Percentiles rank a stretch among this genome's conserved stretches.
Evolutionary conservation across 2,888 invertebrate species (phyloP).

Genomic region (Diaprepes abbreviatus): DNA sequence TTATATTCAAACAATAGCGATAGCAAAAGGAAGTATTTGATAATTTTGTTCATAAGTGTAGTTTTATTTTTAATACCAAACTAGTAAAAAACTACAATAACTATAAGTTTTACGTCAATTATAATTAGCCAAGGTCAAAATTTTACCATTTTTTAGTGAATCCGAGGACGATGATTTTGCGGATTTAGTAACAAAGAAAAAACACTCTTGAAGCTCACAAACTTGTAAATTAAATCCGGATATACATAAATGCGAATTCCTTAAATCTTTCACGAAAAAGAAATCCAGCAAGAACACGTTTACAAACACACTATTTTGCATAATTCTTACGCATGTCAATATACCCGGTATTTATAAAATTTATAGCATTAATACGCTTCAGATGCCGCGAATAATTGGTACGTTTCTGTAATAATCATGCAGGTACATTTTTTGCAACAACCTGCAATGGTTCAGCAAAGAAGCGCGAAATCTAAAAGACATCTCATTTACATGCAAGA

Average conservation of each 20-base stretch:
- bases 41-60: too few species aligned
- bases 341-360: constrained; percentile 24
- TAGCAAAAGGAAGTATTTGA: too few species aligned
- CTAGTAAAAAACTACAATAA: too few species aligned
- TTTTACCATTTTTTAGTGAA: too few species aligned
- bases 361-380: constrained; percentile 38
- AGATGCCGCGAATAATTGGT: constrained; percentile 33
- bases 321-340: constrained; percentile 26
- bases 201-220: too few species aligned
- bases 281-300: neutral
- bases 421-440: constrained; percentile 15
- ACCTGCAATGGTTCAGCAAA: neutral
- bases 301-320: constrained; percentile 11
- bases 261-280: neutral
- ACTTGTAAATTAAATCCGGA: neutral
- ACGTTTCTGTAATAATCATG: constrained; percentile 29
- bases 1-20: too few species aligned
- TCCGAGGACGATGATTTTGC: too few species aligned
- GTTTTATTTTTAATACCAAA: too few species aligned
- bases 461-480: constrained; percentile 24
- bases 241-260: neutral
- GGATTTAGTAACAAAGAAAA: too few species aligned
- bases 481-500: constrained; percentile 31
- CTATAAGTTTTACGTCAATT: too few species aligned
- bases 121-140: too few species aligned